Evolutionary conservation across 2,797 vertebrate species (phyloP).

Genomic region (Fistularia commersonii): DNA sequence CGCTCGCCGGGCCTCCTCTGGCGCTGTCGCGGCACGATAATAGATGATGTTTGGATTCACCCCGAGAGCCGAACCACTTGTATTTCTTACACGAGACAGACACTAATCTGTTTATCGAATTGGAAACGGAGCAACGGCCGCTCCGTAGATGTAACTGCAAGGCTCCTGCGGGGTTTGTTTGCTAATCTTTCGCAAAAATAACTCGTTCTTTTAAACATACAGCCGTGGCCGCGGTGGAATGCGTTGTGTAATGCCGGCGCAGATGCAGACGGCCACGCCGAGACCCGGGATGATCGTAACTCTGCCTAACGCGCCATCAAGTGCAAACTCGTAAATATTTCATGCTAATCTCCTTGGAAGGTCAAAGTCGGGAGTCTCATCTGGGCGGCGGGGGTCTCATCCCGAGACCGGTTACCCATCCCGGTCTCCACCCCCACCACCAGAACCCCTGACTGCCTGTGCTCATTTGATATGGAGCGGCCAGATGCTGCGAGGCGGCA

Average conservation of each 20-base stretch:
- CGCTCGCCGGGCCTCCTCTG: constrained; percentile 37
- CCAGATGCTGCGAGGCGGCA: constrained; percentile 43
- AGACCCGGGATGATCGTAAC: constrained; percentile 28
- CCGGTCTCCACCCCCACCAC: constrained; percentile 38
- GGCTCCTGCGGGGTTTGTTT: too few relatives aligned
- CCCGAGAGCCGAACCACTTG: constrained; percentile 17
- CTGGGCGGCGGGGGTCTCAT: constrained; percentile 18
- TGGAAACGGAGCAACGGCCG: too few relatives aligned
- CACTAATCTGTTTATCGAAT: constrained; percentile 7
- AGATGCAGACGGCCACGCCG: constrained; percentile 45
- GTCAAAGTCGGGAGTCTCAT: constrained; percentile 51
- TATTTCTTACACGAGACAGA: constrained; percentile 10
- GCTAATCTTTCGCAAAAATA: background rate
- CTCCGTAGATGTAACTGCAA: too few relatives aligned
- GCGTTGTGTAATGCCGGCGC: constrained; percentile 29
- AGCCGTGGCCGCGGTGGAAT: constrained; percentile 16
- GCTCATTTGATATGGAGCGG: constrained; percentile 41
- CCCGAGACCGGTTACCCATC: constrained; percentile 34
- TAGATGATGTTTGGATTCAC: constrained; percentile 40
- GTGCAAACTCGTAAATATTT: constrained; percentile 57
- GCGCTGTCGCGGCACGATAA: constrained; percentile 9
- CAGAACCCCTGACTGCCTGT: constrained; percentile 37
- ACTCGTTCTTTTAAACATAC: constrained; percentile 9
- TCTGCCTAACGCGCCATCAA: constrained; percentile 40
- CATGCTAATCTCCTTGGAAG: constrained; percentile 44